phyloP scores from a whole-genome alignment of 2,113 vertebrate species.

The Sander lucioperca region DNA sequence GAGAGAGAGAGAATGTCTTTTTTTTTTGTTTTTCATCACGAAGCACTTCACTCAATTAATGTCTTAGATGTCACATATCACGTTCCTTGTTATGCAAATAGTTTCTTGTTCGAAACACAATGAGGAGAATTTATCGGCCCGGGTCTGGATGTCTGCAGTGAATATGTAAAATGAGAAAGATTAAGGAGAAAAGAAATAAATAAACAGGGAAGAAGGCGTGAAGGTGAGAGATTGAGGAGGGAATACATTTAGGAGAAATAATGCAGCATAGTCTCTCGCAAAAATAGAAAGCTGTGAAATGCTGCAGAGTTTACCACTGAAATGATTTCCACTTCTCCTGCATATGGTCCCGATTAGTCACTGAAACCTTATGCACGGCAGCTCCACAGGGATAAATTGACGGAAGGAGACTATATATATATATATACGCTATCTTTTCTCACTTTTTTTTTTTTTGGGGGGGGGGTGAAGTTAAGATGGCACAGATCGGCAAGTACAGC shows the following conservation, averaged over 20 bases:
- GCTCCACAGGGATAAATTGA: constrained; percentile 32
- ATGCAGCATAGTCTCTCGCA: constrained; percentile 29
- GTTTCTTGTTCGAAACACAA: constrained; percentile 26
- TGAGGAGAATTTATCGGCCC: constrained; percentile 35
- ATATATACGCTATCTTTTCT: neutral
- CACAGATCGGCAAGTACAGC: constrained; percentile 7
- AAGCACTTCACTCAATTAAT: constrained; percentile 50
- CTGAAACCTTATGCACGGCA: constrained; percentile 6
- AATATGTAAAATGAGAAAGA: constrained; percentile 37
- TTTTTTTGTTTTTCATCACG: constrained; percentile 7
- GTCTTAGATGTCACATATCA: constrained; percentile 59
- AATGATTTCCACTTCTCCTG: constrained; percentile 50
- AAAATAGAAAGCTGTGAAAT: constrained; percentile 55
- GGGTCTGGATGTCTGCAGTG: constrained; percentile 24
- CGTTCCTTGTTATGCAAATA: constrained; percentile 66
- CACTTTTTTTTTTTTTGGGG: neutral
- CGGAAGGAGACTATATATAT: neutral
- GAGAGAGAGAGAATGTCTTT: too few species aligned
- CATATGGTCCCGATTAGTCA: constrained; percentile 28
- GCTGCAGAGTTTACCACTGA: constrained; percentile 28
- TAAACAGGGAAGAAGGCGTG: constrained; percentile 39
- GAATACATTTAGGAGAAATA: constrained; percentile 48
- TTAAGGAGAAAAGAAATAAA: constrained; percentile 43
- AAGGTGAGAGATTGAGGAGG: constrained; percentile 49
- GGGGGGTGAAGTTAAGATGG: neutral